Percentiles rank a stretch among this genome's conserved stretches.
Evolutionary conservation across 2,888 invertebrate genomes (phyloP).

Genomic region (Allolobophora icterica): DNA sequence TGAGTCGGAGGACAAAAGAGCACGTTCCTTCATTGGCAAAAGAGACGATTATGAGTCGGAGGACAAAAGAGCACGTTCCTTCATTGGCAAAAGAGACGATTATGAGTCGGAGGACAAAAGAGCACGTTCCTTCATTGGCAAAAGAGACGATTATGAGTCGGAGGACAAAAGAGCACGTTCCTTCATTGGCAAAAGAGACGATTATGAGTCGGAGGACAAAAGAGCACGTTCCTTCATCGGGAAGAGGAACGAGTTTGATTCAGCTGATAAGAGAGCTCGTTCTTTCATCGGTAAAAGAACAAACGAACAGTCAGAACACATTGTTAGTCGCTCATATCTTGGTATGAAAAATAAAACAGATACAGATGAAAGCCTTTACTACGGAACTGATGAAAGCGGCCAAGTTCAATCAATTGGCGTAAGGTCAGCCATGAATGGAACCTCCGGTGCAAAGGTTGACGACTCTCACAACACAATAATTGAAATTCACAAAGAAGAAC

Average conservation of each 20-base stretch:
- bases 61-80: not conserved
- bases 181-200: no score
- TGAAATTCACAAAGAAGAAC: not conserved
- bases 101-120: no score
- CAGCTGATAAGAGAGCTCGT: no score
- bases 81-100: not conserved
- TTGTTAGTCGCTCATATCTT: not conserved
- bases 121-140: no score
- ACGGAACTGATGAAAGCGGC: not conserved
- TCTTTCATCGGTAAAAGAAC: not conserved
- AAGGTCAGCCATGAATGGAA: not conserved
- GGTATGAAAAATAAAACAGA: not conserved
- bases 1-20: slow-evolving; percentile 1
- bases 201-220: no score
- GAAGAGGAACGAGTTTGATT: no score
- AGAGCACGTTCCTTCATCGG: no score
- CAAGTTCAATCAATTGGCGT: not conserved
- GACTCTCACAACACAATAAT: not conserved
- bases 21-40: not conserved
- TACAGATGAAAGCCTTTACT: not conserved
- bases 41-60: not conserved
- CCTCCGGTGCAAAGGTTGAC: not conserved
- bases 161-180: no score
- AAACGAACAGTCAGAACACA: not conserved
- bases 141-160: no score